Base-by-base conservation (phyloP, 2,888 invertebrate species). In the Aspidiotus destructor region DNA sequence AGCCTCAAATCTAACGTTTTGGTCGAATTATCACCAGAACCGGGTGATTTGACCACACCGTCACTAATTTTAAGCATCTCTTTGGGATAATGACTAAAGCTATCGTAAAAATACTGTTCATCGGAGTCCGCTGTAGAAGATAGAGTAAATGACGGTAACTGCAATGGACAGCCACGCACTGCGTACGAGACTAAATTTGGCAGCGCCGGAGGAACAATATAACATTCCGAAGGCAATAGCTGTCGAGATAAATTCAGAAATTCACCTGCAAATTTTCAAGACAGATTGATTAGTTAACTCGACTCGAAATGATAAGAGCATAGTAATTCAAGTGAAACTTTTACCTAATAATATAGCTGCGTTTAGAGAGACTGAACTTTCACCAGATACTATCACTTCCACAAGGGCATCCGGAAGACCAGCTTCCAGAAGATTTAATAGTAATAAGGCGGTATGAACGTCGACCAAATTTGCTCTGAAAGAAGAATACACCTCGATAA, bases 331-430 rank as follows among this genome's bases (percentile, higher is more conserved):
- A 57, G 7, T 2, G 48, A 48, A 48, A 2, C 2, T 48, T 16
- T 74, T 75, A 80, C 90, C 92, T 73, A 96, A 80, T 69, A 97
- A 80, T 73, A 96, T 87, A 16, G 95, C 94, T 62, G 95, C 92
- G 73, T 93, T 84, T 72, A 96, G 90, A 70, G 92, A 93, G 74
- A 96, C 86, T 76, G 91, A 88, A 16, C 88, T 87, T 77, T 95
- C 93, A 76, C 89, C 89, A 65, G 89, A 87, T 55, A 92, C 87
- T 73, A 95, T 90, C 42, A 95, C 94, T 80, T 95, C 92, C 44
- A 92, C 89, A 72, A 97, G 80, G 17, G 94, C 94, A 76, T 89
- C 89, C 70, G 95, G 81, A 65, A 96, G 80, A 42, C 94, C 94
- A 71, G 85, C 86, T 79, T 92, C 89, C 72, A 95, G 80, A 78